Evolutionary conservation across 2,113 vertebrate genomes (phyloP).

Genomic region (Opisthocomus hoazin): DNA sequence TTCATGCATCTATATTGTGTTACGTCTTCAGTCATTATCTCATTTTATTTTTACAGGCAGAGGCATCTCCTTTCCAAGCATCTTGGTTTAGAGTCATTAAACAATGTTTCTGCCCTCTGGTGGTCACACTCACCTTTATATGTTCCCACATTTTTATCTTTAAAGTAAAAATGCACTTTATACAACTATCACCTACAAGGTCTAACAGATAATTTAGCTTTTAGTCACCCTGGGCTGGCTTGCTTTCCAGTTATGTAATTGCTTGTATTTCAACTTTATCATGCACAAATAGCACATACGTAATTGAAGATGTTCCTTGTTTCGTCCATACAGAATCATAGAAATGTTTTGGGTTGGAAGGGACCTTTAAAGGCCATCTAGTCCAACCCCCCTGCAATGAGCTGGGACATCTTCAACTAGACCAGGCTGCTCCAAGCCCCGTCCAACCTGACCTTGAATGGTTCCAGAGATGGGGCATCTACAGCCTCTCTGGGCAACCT

Average conservation of each 20-base stretch:
- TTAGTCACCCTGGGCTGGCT: neutral
- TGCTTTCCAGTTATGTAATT: neutral
- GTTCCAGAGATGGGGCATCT: too few species aligned
- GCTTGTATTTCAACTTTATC: neutral
- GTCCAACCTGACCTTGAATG: too few species aligned
- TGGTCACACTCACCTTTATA: neutral
- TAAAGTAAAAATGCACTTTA: neutral
- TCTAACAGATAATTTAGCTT: neutral
- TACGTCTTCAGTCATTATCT: neutral
- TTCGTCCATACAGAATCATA: too few species aligned
- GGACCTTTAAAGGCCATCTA: too few species aligned
- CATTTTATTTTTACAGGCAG: neutral
- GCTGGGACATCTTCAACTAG: too few species aligned
- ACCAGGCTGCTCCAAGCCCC: too few species aligned
- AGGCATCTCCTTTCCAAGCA: neutral
- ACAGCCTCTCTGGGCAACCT: too few species aligned
- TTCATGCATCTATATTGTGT: neutral
- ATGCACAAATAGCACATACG: neutral
- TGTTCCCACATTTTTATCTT: neutral
- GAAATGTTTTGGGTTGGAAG: too few species aligned
- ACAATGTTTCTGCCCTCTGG: constrained; percentile 44
- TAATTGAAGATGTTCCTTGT: neutral
- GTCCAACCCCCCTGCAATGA: too few species aligned
- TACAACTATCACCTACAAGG: neutral
- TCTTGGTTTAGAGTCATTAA: neutral